These are phyloP conservation scores for Drosophila pachea DNA, from an alignment of 1,140 invertebrate genomes.

Conservation along the genomic window DNA sequence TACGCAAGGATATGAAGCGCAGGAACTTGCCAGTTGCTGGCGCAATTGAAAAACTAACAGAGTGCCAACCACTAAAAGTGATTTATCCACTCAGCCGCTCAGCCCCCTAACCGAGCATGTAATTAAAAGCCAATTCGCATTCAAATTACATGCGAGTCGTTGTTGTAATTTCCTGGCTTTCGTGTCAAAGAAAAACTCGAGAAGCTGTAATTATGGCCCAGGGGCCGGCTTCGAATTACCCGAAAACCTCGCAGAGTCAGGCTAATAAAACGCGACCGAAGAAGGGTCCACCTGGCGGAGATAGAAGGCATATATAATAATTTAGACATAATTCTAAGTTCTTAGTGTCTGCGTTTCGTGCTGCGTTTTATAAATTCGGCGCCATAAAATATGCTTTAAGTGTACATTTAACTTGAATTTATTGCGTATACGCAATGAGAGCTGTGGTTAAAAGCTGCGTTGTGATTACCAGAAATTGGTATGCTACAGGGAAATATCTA, in stretches of 20 bases:
- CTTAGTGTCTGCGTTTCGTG: background rate
- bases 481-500: background rate
- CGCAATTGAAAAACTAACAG: slow-evolving; percentile 18
- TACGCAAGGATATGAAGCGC: slow-evolving; percentile 16
- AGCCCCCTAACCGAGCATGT: background rate
- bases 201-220: background rate
- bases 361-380: background rate
- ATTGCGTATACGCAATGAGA: slow-evolving; percentile 36
- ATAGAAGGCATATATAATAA: background rate
- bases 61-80: slow-evolving; percentile 9
- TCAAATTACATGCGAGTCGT: background rate
- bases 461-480: background rate
- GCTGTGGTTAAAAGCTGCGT: slow-evolving; percentile 2
- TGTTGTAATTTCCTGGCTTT: background rate
- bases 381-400: slow-evolving; percentile 13
- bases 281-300: background rate
- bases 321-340: slow-evolving; percentile 3
- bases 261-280: background rate
- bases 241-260: background rate
- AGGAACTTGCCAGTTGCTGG: slow-evolving; percentile 50
- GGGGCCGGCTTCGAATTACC: background rate
- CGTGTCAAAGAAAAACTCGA: background rate
- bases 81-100: background rate
- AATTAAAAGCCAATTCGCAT: background rate
- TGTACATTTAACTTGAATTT: slow-evolving; percentile 5